These are phyloP conservation scores for Triplophysa rosa DNA, from an alignment of 2,113 vertebrate genomes.

Conservation along the genomic window DNA sequence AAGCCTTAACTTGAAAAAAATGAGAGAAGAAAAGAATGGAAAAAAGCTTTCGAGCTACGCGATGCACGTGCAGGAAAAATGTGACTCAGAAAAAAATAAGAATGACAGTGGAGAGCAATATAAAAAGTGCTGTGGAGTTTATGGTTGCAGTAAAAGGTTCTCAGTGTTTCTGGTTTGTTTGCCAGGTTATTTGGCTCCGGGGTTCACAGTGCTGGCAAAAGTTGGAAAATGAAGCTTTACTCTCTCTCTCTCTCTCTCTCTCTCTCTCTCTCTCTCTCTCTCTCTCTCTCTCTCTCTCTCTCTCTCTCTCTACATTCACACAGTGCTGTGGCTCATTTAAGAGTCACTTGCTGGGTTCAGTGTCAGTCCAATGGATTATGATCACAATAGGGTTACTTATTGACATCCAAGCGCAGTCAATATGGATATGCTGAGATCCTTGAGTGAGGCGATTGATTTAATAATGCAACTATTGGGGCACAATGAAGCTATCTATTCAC, in stretches of 20 bases:
- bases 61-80: conserved; percentile 49
- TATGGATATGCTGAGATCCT: conserved; percentile 3
- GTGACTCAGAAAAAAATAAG: conserved; percentile 18
- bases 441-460: conserved; percentile 33
- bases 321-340: background rate
- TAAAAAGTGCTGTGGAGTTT: conserved; percentile 37
- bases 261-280: conserved; percentile 20
- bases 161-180: conserved; percentile 41
- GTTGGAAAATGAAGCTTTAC: conserved; percentile 10
- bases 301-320: conserved; percentile 20
- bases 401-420: conserved; percentile 23
- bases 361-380: conserved; percentile 12
- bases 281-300: conserved; percentile 3
- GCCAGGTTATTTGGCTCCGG: conserved; percentile 35
- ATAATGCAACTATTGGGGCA: conserved; percentile 13
- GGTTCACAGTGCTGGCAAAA: conserved; percentile 24
- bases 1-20: conserved; percentile 35
- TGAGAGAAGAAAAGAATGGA: conserved; percentile 11
- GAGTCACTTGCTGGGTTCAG: conserved; percentile 10
- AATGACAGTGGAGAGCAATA: conserved; percentile 18
- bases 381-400: conserved; percentile 32
- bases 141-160: conserved; percentile 43
- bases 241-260: conserved; percentile 11
- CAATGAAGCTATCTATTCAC: conserved; percentile 24
- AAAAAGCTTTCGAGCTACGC: background rate